These are phyloP conservation scores for Halcyon smyrnensis DNA, from an alignment of 2,797 vertebrate species.

Conservation along the genomic window DNA sequence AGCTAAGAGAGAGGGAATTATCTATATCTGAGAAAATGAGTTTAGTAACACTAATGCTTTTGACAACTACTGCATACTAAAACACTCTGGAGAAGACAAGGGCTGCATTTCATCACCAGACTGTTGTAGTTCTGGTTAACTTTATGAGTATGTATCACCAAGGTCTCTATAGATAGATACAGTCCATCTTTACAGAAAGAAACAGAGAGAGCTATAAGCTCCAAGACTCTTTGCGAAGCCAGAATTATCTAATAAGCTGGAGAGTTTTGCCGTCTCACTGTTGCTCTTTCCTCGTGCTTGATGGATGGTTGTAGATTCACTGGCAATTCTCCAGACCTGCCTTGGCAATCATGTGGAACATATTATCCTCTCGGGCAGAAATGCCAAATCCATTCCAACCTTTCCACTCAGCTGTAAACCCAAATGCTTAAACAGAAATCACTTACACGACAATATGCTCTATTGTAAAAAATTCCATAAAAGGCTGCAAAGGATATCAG, in stretches of 20 bases:
- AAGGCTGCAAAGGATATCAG: not conserved
- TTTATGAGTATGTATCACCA: not conserved
- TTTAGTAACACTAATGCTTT: not conserved
- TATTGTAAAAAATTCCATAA: conserved; percentile 47
- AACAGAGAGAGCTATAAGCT: not conserved
- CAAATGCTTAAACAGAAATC: conserved; percentile 32
- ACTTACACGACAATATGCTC: not conserved
- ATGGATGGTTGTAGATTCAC: conserved; percentile 32
- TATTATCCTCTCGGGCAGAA: conserved; percentile 43
- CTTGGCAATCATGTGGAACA: conserved; percentile 34
- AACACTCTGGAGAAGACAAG: not conserved
- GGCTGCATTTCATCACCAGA: not conserved
- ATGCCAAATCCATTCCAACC: conserved; percentile 25
- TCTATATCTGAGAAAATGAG: not conserved
- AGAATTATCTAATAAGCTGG: not conserved
- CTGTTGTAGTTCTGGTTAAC: not conserved
- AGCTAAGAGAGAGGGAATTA: not conserved
- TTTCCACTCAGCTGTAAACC: conserved; percentile 44
- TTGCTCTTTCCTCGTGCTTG: not conserved
- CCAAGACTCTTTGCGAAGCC: not conserved
- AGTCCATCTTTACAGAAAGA: not conserved
- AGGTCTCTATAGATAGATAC: not conserved
- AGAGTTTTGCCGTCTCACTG: not conserved
- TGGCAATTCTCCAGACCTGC: conserved; percentile 40
- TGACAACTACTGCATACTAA: not conserved